These are phyloP conservation scores for Plotosus lineatus DNA, from an alignment of 2,113 vertebrate species.

Conservation along the genomic window DNA sequence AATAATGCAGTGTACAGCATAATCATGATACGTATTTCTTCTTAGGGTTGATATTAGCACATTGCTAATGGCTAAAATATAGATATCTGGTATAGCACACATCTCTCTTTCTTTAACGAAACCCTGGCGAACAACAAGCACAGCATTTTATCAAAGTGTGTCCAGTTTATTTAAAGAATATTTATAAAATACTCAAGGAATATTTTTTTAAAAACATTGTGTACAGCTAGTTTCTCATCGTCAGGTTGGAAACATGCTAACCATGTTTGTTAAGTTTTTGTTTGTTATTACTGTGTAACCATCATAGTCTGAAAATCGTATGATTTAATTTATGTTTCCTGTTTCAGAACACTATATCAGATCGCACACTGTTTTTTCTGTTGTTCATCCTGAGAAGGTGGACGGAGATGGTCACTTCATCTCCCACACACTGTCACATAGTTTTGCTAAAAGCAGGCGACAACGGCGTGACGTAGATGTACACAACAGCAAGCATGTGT, in stretches of 20 bases:
- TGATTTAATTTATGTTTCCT: neutral
- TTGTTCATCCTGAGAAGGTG: conserved; percentile 82
- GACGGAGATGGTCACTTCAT: conserved; percentile 78
- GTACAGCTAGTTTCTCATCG: neutral
- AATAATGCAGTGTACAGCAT: neutral
- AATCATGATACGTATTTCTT: neutral
- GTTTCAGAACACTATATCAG: conserved; percentile 73
- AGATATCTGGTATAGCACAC: neutral
- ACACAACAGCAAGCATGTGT: conserved; percentile 65
- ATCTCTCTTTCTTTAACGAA: neutral
- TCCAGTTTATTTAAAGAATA: neutral
- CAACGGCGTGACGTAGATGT: conserved; percentile 71
- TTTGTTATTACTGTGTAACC: neutral
- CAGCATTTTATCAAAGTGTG: neutral
- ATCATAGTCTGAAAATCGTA: neutral
- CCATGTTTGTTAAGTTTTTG: neutral
- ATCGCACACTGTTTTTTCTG: conserved; percentile 69
- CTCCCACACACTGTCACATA: conserved; percentile 78
- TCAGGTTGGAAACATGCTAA: neutral
- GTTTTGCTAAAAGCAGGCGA: conserved; percentile 58
- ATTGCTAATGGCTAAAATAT: neutral
- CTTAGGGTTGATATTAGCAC: neutral
- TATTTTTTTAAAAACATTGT: neutral
- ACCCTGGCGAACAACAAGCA: neutral
- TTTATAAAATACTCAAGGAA: neutral